Conservation (phyloP, 2,113 vertebrate species). For the Orcinus orca region DNA sequence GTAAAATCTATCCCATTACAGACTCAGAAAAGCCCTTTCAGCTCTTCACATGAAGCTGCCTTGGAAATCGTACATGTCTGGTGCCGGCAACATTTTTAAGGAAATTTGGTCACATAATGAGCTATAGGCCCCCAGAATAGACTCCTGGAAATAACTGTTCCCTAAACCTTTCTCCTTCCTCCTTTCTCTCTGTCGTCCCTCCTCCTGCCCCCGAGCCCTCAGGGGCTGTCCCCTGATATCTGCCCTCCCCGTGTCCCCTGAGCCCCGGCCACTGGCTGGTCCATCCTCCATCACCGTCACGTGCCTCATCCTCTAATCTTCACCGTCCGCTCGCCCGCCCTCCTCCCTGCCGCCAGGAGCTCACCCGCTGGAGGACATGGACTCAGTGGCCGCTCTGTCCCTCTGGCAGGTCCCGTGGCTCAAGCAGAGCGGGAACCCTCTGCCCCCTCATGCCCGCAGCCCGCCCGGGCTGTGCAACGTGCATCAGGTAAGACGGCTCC, state of each 20-base stretch:
- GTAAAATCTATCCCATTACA: fast-evolving
- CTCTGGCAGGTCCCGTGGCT: slow-evolving; percentile 71
- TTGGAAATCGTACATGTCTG: fast-evolving
- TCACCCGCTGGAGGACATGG: not conserved
- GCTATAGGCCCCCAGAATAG: fast-evolving
- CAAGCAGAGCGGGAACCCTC: slow-evolving; percentile 62
- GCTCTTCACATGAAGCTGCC: fast-evolving
- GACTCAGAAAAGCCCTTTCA: fast-evolving
- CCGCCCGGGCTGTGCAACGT: slow-evolving; percentile 70
- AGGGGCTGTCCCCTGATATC: not conserved
- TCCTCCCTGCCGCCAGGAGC: not conserved
- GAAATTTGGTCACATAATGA: fast-evolving
- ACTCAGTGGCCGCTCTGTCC: slow-evolving; percentile 70
- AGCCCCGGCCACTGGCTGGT: fast-evolving
- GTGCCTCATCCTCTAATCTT: not conserved
- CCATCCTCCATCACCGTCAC: fast-evolving
- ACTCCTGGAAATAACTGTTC: fast-evolving
- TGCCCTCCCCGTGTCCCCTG: fast-evolving
- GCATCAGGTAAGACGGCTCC: slow-evolving; percentile 62
- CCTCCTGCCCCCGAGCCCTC: fast-evolving
- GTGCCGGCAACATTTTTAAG: fast-evolving
- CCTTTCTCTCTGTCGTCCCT: fast-evolving
- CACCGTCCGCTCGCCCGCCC: fast-evolving
- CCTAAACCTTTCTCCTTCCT: fast-evolving
- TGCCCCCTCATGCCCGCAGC: slow-evolving; percentile 40